Percentiles rank a stretch among this genome's conserved stretches.
phyloP scores from a whole-genome alignment of 2,888 invertebrate genomes.

The Caenorhabditis panamensis region DNA sequence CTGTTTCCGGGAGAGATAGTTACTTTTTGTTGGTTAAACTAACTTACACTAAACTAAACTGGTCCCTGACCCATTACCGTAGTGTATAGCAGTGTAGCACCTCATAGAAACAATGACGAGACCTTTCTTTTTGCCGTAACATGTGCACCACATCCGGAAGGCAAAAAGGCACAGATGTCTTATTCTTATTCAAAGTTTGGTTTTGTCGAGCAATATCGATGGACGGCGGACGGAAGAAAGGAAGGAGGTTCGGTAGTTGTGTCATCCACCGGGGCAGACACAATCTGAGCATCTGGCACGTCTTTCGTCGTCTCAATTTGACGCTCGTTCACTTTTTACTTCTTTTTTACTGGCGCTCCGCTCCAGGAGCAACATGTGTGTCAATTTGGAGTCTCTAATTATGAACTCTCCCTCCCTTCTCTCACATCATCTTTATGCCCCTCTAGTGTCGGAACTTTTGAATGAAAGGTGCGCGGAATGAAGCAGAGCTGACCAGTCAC shows the following conservation, averaged over 20 bases:
- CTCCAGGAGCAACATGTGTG: slow-evolving; percentile 34
- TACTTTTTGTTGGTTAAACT: neutral
- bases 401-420: slow-evolving; percentile 9
- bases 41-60: no score
- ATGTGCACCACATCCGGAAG: slow-evolving; percentile 51
- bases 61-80: neutral
- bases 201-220: slow-evolving; percentile 26
- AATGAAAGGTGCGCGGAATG: slow-evolving; percentile 7
- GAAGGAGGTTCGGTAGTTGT: neutral
- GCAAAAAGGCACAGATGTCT: slow-evolving; percentile 30
- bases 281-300: slow-evolving; percentile 34
- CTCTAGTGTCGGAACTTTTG: slow-evolving; percentile 25
- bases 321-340: slow-evolving; percentile 52
- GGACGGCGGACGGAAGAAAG: neutral
- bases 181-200: slow-evolving; percentile 41
- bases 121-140: slow-evolving; percentile 39
- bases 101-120: slow-evolving; percentile 18
- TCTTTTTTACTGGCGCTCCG: slow-evolving; percentile 35
- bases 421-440: slow-evolving; percentile 11
- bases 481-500: neutral
- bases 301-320: slow-evolving; percentile 57
- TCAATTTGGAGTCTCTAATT: slow-evolving; percentile 43
- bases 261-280: slow-evolving; percentile 25
- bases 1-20: neutral
- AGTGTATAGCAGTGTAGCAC: neutral